A percentile compares a stretch with the other conserved stretches of the same genome.
Evolutionary conservation across 2,888 invertebrate genomes (phyloP).

Genomic region (Morpho helenor): DNA sequence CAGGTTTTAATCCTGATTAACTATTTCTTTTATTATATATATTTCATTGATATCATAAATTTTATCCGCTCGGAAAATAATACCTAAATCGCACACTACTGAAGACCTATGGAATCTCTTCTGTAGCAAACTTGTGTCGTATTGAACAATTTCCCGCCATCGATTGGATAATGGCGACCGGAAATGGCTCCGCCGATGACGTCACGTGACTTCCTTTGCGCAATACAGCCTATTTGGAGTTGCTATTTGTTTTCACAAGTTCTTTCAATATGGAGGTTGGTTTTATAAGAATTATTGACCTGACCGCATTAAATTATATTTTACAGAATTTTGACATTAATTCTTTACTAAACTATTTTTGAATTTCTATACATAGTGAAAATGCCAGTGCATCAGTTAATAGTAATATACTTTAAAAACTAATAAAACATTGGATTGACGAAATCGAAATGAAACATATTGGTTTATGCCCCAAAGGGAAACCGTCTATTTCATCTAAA

Average conservation of each 20-base stretch:
- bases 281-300: not conserved
- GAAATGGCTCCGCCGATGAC: conserved; percentile 58
- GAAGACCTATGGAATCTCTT: conserved; percentile 11
- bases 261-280: not conserved
- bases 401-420: not conserved
- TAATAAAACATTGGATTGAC: conserved; percentile 1
- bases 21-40: no score
- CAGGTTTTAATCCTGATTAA: no score
- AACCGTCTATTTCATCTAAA: conserved; percentile 31
- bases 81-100: not conserved
- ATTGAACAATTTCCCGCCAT: conserved; percentile 45
- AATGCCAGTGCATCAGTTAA: no score
- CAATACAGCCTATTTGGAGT: conserved; percentile 32
- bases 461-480: conserved; percentile 6
- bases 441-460: conserved; percentile 12
- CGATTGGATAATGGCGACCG: conserved; percentile 58
- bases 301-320: not conserved
- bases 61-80: not conserved
- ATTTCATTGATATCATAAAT: not conserved
- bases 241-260: conserved; percentile 23
- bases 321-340: no score
- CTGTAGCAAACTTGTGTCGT: conserved; percentile 24
- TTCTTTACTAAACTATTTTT: no score
- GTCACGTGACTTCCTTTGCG: conserved; percentile 41
- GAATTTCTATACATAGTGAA: no score